Evolutionary conservation across 2,888 invertebrate genomes (phyloP), one percentile per base, ranked within the genome.

Genomic region (Amblyjoppa fuscipennis): DNA sequence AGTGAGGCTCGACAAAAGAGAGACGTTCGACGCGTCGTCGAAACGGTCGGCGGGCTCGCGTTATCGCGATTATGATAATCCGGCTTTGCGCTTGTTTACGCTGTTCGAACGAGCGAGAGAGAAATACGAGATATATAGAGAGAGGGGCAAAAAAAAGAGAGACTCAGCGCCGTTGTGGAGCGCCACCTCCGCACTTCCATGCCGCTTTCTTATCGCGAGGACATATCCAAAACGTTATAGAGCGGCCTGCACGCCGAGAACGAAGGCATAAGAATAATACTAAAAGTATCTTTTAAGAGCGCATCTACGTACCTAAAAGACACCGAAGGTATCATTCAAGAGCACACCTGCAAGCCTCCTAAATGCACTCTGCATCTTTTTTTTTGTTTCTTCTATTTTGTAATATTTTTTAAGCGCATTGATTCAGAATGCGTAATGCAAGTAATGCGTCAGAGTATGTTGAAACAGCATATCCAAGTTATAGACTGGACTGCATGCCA

Each of bases 31-130:
- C 85, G 85, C 83, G 85, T 85, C 85, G 83, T 85, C 85, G 85
- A 85, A 85, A 80, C 85, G 83, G 83, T 87, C 83, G 87, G 81
- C 88, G 89, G 89, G 89, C 87, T 85, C 69, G 86, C 89, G 90
- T 90, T 91, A 92, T 92, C 92, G 89, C 90, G 92, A 91, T 91
- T 91, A 91, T 90, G 91, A 91, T 91, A 92, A 92, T 92, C 91
- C 91, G 88, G 90, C 90, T 89, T 90, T 90, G 87, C 88, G 88
- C 89, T 90, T 92, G 90, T 91, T 92, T 91, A 90, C 90, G 90
- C 89, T 90, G 81, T 86, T 81, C 85, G 16, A 64, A 16, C 34
- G 70, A 70, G 74, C 53, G 77, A 70, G 78, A 81, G 49, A 31
- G 45, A 49, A 20, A 28, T 25, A 25, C 69, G 51, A 59, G 68